Base-by-base conservation (phyloP, 2,797 vertebrate species). In the Petrocephalus sullivani region DNA sequence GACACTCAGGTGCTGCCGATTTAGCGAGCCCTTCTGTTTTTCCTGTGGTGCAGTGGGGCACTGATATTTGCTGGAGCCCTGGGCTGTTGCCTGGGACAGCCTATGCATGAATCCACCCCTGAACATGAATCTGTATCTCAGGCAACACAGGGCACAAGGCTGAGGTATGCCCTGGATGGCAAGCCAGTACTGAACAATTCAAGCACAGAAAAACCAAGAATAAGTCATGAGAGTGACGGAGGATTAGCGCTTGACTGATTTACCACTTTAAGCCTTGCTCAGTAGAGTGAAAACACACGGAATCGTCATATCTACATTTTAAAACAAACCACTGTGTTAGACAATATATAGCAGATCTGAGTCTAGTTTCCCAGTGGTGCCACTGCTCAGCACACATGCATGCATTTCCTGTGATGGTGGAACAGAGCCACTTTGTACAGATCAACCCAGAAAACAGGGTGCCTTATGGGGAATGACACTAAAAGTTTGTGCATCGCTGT, bases 341-440 rank as follows among this genome's bases (percentile, higher is more conserved):
- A 81, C 75, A 49, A 49, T 81, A 81, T 49, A 9, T 10, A 81
- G 75, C 75, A 81, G 37, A 81, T 81, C 75, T 81, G 41, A 46
- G 41, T 4, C 75, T 49, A 6, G 75, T 10, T 81, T 21, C 75
- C 75, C 75, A 46, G n/a, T 21, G 53, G 53, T 37, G 5, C 23
- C 83, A 7, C 83, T 19, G 23, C 23, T 10, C 23, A 57, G 83
- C n/a, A 85, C 6, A 23, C 23, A 57, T 37, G 46, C 51, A 6
- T 53, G 83, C 53, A 57, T 28, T 53, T 85, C 83, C 53, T 85
- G 83, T 53, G 49, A 56, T 85, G 83, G 83, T 16, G 83, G 83
- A 85, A 37, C 83, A 85, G 51, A 54, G 51, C 37, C 41, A 8
- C 51, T 54, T 54, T 85, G 51, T 28, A 85, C 23, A 56, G 54